Evolutionary conservation across 1,140 invertebrate genomes (phyloP).

Genomic region (Carposina sasakii): DNA sequence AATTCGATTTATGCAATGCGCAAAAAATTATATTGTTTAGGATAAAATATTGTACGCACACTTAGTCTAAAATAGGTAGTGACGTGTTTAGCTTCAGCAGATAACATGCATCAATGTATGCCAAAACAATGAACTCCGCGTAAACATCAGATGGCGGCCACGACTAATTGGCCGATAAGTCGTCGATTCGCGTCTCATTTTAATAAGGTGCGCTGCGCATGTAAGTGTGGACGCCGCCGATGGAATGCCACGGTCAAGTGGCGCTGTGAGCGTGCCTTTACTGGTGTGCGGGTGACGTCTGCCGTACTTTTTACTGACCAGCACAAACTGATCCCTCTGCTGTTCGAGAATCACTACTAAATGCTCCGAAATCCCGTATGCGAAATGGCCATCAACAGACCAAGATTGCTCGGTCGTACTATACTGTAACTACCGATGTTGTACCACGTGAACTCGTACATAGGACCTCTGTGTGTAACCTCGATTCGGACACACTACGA

Average conservation of each 20-base stretch:
- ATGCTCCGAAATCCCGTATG: constrained; percentile 15
- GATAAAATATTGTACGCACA: too few species aligned
- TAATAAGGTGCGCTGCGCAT: constrained; percentile 67
- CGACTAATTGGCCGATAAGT: constrained; percentile 71
- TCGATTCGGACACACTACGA: constrained; percentile 63
- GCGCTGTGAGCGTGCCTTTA: constrained; percentile 31
- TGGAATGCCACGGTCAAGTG: constrained; percentile 66
- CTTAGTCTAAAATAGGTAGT: too few species aligned
- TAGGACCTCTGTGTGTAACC: constrained; percentile 55
- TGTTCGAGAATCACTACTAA: constrained; percentile 24
- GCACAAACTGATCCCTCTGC: constrained; percentile 29
- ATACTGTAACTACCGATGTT: constrained; percentile 59
- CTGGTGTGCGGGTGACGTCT: constrained; percentile 66
- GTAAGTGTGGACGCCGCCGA: constrained; percentile 57
- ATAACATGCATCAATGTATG: constrained; percentile 50
- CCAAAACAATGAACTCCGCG: constrained; percentile 39
- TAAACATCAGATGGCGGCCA: constrained; percentile 55
- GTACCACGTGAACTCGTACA: constrained; percentile 55
- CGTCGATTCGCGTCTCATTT: constrained; percentile 70
- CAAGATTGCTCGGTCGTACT: constrained; percentile 30
- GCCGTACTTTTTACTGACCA: constrained; percentile 49
- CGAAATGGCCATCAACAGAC: constrained; percentile 36
- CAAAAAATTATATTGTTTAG: too few species aligned
- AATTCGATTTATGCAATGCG: too few species aligned
- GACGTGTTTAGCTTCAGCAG: constrained; percentile 29